Evolutionary conservation across 2,113 vertebrate species (phyloP), one percentile per base, ranked within the genome.

Genomic region (Vulpes ferrilata): DNA sequence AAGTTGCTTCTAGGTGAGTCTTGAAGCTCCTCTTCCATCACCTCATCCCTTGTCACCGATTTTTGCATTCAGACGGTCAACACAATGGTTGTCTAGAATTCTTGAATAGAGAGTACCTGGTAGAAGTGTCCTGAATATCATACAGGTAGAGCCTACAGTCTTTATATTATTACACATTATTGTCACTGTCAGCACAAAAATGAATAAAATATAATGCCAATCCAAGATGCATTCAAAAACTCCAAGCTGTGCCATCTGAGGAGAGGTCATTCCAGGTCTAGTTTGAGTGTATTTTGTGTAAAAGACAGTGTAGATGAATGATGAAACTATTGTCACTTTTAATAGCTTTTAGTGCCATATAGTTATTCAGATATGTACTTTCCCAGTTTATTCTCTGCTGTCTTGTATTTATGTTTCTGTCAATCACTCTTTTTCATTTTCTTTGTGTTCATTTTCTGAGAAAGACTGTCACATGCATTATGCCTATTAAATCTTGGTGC

Each of bases 361-460:
- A 88, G 30, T 85, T 96, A 96, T 64, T 65, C 38, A 93, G 38
- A 96, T 85, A 80, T 88, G 62, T 65, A 53, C 51, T 96, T 97
- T 64, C 55, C 17, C 32, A 65, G 71, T 88, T 86, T 90, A 86
- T 93, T 89, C 88, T 91, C 71, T 67, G 78, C 53, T 94, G 25
- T 59, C 55, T 92, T 90, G 11, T 80, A 95, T 98, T 96, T 96
- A 95, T 10, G 3, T 94, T 95, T 84, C 88, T 97, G 90, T 94
- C 97, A 96, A 81, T 98, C 96, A 96, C 10, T 93, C 69, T 88
- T 94, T 96, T 85, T 90, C 74, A 89, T 94, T 97, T 96, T 88
- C 65, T 97, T 95, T 82, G 64, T 69, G 11, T 89, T 96, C 57
- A 32, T 83, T 95, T 80, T 76, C 78, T 74, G 69, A 96, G 95